Evolutionary conservation across 2,888 invertebrate genomes (phyloP), one percentile per base, ranked within the genome.

Genomic region (Plebejus argus): DNA sequence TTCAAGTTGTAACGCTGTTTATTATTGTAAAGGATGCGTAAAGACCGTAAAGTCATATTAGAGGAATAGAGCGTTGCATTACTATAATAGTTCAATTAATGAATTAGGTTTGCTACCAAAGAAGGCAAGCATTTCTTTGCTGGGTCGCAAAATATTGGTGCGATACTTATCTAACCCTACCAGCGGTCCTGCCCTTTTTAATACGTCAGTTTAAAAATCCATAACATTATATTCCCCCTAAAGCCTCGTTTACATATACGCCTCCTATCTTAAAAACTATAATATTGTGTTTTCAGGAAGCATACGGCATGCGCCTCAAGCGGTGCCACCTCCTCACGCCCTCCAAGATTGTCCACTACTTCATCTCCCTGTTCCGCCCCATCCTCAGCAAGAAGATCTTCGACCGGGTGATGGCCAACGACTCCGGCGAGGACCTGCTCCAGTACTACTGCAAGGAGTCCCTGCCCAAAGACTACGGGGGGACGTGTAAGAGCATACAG

Each of bases 221-320:
- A 56, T n/a, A 18, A n/a, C n/a, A n/a, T n/a, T 61, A 3, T 4
- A 18, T n/a, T 66, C 66, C 91, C 49, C n/a, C n/a, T n/a, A n/a
- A n/a, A n/a, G n/a, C n/a, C n/a, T n/a, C n/a, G n/a, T n/a, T n/a
- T n/a, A n/a, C n/a, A n/a, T n/a, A n/a, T n/a, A n/a, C n/a, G n/a
- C n/a, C n/a, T n/a, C n/a, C n/a, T n/a, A n/a, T n/a, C n/a, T n/a
- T n/a, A n/a, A n/a, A n/a, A n/a, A n/a, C n/a, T n/a, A n/a, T n/a
- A n/a, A n/a, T n/a, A n/a, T n/a, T n/a, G n/a, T n/a, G n/a, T 28
- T 28, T 28, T 28, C 84, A 95, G 95, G 94, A 94, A 83, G 94
- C 94, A 0, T 86, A 90, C 15, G 91, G 93, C 0, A 83, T 89
- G 6, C 87, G 90, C 76, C 83, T 95, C 0, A 86, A 87, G 49